Percentiles rank a stretch among this genome's conserved stretches.
These are phyloP conservation scores for Aelia acuminata DNA, from an alignment of 2,888 invertebrate genomes.

Conservation along the genomic window DNA sequence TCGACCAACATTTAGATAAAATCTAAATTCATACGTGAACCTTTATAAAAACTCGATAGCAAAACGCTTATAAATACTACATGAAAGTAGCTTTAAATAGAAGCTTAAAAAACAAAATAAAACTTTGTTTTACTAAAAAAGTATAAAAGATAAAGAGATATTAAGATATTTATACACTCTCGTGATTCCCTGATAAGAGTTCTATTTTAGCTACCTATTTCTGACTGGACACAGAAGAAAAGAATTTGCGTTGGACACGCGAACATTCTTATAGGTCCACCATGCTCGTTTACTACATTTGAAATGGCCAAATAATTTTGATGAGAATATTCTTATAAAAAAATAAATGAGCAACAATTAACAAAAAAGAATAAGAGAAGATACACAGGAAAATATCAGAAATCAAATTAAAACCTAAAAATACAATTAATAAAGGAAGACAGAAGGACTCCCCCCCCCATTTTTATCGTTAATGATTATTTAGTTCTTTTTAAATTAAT, in stretches of 20 bases:
- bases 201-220: slow-evolving; percentile 5
- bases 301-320: too few species aligned
- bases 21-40: background rate
- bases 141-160: slow-evolving; percentile 1
- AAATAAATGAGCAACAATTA: too few species aligned
- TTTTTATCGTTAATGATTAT: too few species aligned
- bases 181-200: background rate
- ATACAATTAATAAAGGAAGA: too few species aligned
- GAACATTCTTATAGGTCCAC: background rate
- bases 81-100: slow-evolving; percentile 10
- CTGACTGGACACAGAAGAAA: slow-evolving; percentile 36
- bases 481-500: too few species aligned
- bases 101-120: background rate
- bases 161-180: slow-evolving; percentile 18
- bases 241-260: background rate
- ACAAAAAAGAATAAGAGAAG: too few species aligned
- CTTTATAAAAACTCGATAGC: background rate
- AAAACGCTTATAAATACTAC: background rate
- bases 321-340: too few species aligned
- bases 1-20: background rate
- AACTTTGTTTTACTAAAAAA: slow-evolving; percentile 19
- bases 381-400: too few species aligned
- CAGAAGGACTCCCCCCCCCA: too few species aligned
- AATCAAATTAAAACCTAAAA: too few species aligned
- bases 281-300: background rate